Evolutionary conservation across 2,797 vertebrate genomes (phyloP).

Genomic region (Pterois miles): DNA sequence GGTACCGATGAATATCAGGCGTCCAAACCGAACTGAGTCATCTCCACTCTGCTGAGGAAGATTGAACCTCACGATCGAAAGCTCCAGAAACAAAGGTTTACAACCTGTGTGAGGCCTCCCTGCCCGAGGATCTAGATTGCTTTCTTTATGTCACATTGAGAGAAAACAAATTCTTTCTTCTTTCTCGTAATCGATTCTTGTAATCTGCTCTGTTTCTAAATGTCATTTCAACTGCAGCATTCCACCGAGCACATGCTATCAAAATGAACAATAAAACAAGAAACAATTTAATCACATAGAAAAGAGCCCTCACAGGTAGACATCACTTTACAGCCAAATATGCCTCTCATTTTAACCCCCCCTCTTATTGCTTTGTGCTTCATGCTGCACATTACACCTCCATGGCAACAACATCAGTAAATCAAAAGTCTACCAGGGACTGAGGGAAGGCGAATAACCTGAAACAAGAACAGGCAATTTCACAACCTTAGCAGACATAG

Average conservation of each 20-base stretch:
- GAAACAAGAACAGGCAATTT: constrained; percentile 32
- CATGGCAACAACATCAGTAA: constrained; percentile 14
- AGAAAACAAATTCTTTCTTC: background rate
- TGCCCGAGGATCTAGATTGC: background rate
- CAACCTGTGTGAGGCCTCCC: background rate
- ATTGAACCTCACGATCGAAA: background rate
- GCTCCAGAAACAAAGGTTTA: background rate
- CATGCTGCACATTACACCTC: constrained; percentile 6
- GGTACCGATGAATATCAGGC: background rate
- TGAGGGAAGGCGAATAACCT: background rate
- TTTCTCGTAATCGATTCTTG: background rate
- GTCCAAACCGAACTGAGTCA: background rate
- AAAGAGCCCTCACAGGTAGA: background rate
- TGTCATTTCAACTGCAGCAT: background rate
- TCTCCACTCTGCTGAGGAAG: background rate
- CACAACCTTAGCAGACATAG: constrained; percentile 1
- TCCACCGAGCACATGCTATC: background rate
- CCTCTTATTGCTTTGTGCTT: constrained; percentile 1
- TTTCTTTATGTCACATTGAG: background rate
- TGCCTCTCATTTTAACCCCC: background rate
- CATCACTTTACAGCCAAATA: background rate
- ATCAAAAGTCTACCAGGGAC: constrained; percentile 23
- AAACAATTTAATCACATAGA: background rate
- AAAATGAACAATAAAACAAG: background rate
- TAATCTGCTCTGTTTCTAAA: background rate